phyloP scores from a whole-genome alignment of 2,113 vertebrate genomes.

The Tyto alba region DNA sequence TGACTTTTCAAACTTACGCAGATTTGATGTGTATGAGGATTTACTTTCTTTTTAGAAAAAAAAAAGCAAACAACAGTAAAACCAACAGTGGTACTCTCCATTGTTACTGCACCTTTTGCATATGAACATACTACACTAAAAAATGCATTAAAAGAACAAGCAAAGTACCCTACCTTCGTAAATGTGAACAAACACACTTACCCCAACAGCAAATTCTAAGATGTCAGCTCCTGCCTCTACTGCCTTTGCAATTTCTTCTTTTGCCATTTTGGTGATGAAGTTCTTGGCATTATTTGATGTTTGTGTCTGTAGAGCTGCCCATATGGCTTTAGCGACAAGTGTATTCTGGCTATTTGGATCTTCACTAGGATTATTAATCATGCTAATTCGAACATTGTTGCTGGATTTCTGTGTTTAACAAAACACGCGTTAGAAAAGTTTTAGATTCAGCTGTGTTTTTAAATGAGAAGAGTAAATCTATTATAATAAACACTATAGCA shows the following conservation, averaged over 20 bases:
- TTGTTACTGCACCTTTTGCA: neutral
- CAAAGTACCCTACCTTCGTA: neutral
- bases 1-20: neutral
- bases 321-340: conserved; percentile 82
- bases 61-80: neutral
- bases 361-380: conserved; percentile 88
- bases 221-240: conserved; percentile 79
- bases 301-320: conserved; percentile 93
- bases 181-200: conserved; percentile 57
- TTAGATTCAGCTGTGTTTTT: neutral
- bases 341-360: conserved; percentile 71
- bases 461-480: neutral
- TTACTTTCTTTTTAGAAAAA: neutral
- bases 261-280: conserved; percentile 95
- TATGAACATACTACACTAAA: neutral
- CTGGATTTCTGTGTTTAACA: conserved; percentile 79
- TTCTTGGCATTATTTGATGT: conserved; percentile 93
- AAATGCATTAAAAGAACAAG: neutral
- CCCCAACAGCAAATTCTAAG: conserved; percentile 88
- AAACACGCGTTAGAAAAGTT: neutral
- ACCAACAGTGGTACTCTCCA: neutral
- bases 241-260: conserved; percentile 84
- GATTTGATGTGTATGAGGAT: neutral
- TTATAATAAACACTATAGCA: neutral
- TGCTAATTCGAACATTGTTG: conserved; percentile 88